phyloP scores from a whole-genome alignment of 2,113 vertebrate genomes.

The Alces alces region DNA sequence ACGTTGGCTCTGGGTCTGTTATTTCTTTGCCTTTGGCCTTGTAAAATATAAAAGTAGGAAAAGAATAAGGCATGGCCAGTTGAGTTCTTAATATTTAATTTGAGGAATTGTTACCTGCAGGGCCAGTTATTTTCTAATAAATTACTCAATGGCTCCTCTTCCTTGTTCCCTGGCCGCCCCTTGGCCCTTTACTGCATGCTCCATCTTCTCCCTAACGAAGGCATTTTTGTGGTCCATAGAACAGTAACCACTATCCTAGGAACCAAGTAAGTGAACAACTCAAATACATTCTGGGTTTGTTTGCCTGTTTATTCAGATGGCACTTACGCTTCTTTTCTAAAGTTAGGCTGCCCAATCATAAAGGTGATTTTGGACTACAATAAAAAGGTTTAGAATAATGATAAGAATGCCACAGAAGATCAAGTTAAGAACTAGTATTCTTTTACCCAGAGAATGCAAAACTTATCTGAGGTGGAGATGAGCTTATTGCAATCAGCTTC shows the following conservation, averaged over 20 bases:
- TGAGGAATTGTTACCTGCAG: neutral
- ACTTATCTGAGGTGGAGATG: neutral
- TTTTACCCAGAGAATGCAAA: neutral
- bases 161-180: neutral
- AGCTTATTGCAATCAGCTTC: neutral
- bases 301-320: neutral
- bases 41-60: neutral
- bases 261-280: neutral
- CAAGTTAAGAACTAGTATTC: neutral
- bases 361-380: slow-evolving; percentile 12
- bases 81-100: neutral
- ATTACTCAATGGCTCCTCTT: neutral
- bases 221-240: neutral
- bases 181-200: neutral
- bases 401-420: slow-evolving; percentile 4
- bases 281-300: neutral
- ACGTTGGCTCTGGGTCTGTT: neutral
- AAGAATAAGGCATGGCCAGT: neutral
- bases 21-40: slow-evolving; percentile 5
- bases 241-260: neutral
- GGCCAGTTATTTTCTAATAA: neutral
- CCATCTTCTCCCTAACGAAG: neutral
- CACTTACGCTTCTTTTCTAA: neutral
- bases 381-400: neutral
- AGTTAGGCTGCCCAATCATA: neutral